These are phyloP conservation scores for Pachymerium ferrugineum DNA, from an alignment of 2,888 invertebrate genomes.

Conservation along the genomic window DNA sequence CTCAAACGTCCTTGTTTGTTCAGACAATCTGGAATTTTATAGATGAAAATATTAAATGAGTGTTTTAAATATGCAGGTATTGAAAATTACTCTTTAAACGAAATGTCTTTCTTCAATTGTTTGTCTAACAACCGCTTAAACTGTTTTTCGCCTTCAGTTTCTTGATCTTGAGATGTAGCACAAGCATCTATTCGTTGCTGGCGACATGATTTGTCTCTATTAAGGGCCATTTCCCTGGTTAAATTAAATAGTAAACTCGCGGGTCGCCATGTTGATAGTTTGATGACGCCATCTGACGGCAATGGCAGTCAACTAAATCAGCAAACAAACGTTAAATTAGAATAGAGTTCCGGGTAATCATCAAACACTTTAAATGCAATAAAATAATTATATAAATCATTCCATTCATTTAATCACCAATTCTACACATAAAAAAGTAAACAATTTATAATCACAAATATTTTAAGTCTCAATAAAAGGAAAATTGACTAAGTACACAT, in stretches of 20 bases:
- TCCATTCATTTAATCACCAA: background rate
- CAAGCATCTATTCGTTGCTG: background rate
- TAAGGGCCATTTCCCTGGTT: background rate
- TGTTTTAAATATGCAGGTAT: background rate
- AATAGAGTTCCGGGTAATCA: too few relatives aligned
- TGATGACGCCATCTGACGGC: background rate
- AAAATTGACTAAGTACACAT: background rate
- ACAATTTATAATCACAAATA: background rate
- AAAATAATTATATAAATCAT: too few relatives aligned
- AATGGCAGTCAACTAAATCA: too few relatives aligned
- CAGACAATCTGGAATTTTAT: background rate
- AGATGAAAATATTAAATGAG: background rate
- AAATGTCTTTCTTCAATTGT: slow-evolving; percentile 27
- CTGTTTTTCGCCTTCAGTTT: slow-evolving; percentile 34
- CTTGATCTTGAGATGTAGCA: background rate
- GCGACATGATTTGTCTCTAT: background rate
- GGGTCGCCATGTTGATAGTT: background rate
- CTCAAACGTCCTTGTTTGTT: background rate
- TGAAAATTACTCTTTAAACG: slow-evolving; percentile 23
- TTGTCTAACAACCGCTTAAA: slow-evolving; percentile 29
- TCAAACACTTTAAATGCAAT: too few relatives aligned
- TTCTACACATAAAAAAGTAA: background rate
- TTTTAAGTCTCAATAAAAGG: slow-evolving; percentile 1
- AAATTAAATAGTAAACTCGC: background rate
- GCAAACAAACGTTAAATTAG: too few relatives aligned